Conservation (phyloP, 2,113 vertebrate genomes). For the Petromus typicus region DNA sequence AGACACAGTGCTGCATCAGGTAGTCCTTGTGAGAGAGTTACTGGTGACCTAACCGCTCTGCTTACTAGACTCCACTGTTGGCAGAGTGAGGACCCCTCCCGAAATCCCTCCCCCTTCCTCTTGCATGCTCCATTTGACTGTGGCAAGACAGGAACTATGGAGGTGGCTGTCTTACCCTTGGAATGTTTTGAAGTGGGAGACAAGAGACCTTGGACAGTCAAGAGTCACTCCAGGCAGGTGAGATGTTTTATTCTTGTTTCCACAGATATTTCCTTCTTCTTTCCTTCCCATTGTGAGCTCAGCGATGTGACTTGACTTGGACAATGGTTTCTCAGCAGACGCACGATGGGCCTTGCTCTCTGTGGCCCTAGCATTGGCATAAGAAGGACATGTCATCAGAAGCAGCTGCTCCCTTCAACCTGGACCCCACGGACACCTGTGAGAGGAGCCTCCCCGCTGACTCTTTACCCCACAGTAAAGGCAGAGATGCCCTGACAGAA, state of each 20-base stretch:
- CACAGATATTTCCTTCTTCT: slow-evolving; percentile 8
- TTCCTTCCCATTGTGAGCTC: neutral
- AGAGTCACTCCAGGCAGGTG: neutral
- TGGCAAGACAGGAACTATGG: neutral
- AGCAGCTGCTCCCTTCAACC: neutral
- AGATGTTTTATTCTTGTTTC: neutral
- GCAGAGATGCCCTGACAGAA: neutral
- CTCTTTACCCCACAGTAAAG: neutral
- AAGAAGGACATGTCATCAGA: neutral
- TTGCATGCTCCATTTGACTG: neutral
- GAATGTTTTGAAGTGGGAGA: neutral
- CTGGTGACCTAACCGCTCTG: neutral
- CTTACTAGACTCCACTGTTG: neutral
- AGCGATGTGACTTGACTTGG: neutral
- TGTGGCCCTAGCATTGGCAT: neutral
- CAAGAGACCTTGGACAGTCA: neutral
- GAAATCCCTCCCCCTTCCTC: no score
- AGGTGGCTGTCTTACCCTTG: neutral
- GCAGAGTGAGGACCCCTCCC: neutral
- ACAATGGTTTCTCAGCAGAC: neutral
- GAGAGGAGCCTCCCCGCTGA: neutral
- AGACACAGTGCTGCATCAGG: neutral
- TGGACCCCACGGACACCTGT: neutral
- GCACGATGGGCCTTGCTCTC: neutral
- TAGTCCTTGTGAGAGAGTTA: neutral